Evolutionary conservation across 2,888 invertebrate genomes (phyloP), one percentile per base, ranked within the genome.

Genomic region (Cetonia aurata): DNA sequence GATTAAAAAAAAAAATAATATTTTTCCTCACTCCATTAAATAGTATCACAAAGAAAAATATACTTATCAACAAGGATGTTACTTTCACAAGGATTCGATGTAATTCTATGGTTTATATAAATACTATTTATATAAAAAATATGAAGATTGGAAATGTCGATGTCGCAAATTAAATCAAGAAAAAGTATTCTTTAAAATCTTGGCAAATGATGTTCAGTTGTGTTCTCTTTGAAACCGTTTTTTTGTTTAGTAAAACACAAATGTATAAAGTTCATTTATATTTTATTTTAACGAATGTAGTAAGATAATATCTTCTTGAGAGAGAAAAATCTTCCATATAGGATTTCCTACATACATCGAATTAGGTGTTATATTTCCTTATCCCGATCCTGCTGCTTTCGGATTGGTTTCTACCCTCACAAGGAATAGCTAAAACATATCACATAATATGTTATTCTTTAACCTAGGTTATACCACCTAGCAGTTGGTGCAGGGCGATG

Each of bases 191-290:
- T 37, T 37, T 37, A 6, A 37, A 37, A 37, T 10, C 6, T 37
- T 37, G 6, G 15, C 13, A 52, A 25, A 50, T 13, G 50, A 41
- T 50, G 62, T 65, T 65, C 62, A 50, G 62, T 37, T 50, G 50
- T 37, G 33, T 65, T 50, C 50, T 50, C 46, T 60, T 48, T 31
- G 33, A 25, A 50, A 69, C 71, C 66, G 69, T 71, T 74, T 69
- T 70, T 70, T 55, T 31, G 56, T 65, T 71, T 13, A 69, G 66
- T 52, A 48, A 72, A 73, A 71, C 69, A 72, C 66, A 66, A 67
- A 60, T 17, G 33, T 65, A 50, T 33, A 62, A 62, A 15, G 33
- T 48, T 62, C 48, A 65, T 65, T 65, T 31, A 50, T 52, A 17
- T 42, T 57, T 57, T 56, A 25, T 41, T 37, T 37, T 37, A 17